phyloP scores from a whole-genome alignment of 1,140 invertebrate genomes.

The Argopecten irradians region DNA sequence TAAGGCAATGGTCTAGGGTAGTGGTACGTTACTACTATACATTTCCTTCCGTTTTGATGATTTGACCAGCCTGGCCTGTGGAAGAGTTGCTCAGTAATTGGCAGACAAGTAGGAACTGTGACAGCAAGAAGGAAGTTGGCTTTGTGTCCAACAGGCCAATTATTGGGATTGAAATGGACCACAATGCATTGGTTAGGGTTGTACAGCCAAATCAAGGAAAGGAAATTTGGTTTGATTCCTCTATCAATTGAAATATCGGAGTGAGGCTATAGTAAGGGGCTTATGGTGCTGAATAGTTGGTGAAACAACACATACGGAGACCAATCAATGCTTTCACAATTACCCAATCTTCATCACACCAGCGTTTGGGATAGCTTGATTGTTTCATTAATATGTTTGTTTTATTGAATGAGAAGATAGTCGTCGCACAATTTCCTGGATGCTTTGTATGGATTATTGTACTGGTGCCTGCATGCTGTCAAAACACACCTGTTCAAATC shows the following conservation, averaged over 20 bases:
- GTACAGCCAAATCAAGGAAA: neutral
- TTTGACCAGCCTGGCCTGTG: neutral
- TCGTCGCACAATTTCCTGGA: neutral
- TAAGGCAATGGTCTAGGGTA: neutral
- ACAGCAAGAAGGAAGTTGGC: neutral
- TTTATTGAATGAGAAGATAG: constrained; percentile 12
- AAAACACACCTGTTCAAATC: constrained; percentile 5
- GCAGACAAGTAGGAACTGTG: neutral
- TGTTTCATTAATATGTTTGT: neutral
- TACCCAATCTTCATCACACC: neutral
- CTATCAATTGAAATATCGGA: neutral
- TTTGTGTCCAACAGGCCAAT: constrained; percentile 8
- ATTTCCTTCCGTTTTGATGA: neutral
- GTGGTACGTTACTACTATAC: neutral
- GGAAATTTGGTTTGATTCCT: constrained; percentile 7
- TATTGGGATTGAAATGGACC: constrained; percentile 14
- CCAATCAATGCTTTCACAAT: constrained; percentile 2
- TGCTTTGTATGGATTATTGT: neutral
- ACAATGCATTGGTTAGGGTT: constrained; percentile 8
- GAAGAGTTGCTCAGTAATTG: neutral
- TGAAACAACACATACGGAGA: neutral
- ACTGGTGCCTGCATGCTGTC: neutral
- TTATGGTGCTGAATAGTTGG: neutral
- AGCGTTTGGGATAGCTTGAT: neutral
- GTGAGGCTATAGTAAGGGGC: neutral